phyloP scores from a whole-genome alignment of 2,797 vertebrate species.

The Nannoperca australis region DNA sequence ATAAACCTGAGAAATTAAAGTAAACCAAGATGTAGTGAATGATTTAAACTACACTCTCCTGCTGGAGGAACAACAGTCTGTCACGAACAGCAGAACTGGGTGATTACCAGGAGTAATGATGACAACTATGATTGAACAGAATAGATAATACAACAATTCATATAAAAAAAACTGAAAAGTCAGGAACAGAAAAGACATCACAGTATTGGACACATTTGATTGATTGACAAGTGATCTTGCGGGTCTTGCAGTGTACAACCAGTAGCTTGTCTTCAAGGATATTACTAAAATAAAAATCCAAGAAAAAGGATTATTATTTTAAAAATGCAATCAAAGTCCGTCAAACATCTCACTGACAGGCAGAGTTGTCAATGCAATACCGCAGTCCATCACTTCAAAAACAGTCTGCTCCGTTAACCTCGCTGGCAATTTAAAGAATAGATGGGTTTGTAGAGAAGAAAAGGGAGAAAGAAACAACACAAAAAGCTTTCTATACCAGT shows the following conservation, averaged over 20 bases:
- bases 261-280: slow-evolving; percentile 26
- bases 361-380: background rate
- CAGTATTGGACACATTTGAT: slow-evolving; percentile 7
- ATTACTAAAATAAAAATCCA: slow-evolving; percentile 28
- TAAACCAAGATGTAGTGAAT: background rate
- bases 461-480: background rate
- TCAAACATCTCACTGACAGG: slow-evolving; percentile 27
- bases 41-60: background rate
- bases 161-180: background rate
- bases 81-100: background rate
- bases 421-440: background rate
- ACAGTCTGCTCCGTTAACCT: slow-evolving; percentile 16
- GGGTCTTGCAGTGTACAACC: slow-evolving; percentile 17
- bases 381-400: background rate
- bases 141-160: background rate
- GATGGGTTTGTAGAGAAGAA: background rate
- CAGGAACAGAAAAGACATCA: background rate
- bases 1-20: background rate
- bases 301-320: slow-evolving; percentile 19
- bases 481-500: background rate
- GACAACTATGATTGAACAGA: background rate
- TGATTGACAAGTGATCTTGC: slow-evolving; percentile 42
- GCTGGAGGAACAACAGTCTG: background rate
- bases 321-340: slow-evolving; percentile 9
- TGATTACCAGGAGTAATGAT: background rate